Base-by-base conservation (phyloP, 1,140 invertebrate genomes). In the Plutomurus gul region DNA sequence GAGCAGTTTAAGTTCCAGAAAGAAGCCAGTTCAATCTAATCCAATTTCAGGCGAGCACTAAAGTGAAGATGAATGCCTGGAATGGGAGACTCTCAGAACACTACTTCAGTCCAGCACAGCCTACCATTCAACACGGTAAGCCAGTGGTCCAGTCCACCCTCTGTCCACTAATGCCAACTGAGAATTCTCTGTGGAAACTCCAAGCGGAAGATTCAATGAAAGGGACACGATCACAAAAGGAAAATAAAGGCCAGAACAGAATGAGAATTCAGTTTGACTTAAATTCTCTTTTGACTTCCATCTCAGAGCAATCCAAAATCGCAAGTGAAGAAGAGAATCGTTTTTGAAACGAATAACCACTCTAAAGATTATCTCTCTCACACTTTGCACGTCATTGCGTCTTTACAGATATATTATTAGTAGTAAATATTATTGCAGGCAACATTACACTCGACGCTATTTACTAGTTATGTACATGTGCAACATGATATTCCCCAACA, bases 11-110 rank as follows among this genome's bases (percentile, higher is more conserved):
- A n/a, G n/a, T n/a, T n/a, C n/a, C n/a, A n/a, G n/a, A n/a, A n/a
- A n/a, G n/a, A n/a, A n/a, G n/a, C n/a, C 56, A 65, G 56, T 65
- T n/a, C 56, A 65, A 65, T 65, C 56, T 65, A 65, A 65, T 65
- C 56, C 56, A 65, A 65, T 65, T 65, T 65, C 56, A 65, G 56
- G 18, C 56, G 56, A 36, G 56, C 56, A 65, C 56, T 65, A 65
- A 65, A 65, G 56, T 65, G 56, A 65, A 65, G 56, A 65, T 65
- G 56, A 65, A 65, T 65, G 56, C 22, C n/a, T n/a, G 25, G 56
- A 65, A 65, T 30, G 25, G 20, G 18, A 11, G 13, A 49, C 20
- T 51, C 47, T 51, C 25, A 51, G 47, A 5, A 60, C 27, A 60
- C 51, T 27, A 3, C 20, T 60, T 11, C 47, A 51, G 13, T 30